Evolutionary conservation across 2,113 vertebrate genomes (phyloP), one percentile per base, ranked within the genome.

Genomic region (Girardinichthys multiradiatus): DNA sequence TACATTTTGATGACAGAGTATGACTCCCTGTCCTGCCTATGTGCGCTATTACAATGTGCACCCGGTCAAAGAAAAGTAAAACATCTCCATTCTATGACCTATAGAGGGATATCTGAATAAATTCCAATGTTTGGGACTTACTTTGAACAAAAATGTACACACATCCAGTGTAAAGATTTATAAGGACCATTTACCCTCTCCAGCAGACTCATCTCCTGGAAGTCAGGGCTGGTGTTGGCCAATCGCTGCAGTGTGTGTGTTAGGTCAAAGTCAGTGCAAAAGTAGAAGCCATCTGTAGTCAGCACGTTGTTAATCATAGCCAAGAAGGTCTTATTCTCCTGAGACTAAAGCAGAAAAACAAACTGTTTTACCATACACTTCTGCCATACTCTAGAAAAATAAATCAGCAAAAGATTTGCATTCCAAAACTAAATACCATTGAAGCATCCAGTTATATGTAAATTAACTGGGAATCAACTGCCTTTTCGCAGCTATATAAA

Each of bases 201-300:
- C 21, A 98, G 91, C 12, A 99, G 95, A 84, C 96, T 98, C 97
- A 98, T 99, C 88, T 99, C 98, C 82, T 99, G 98, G 85, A 99
- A 99, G 85, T 99, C 98, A 0, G 97, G 98, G 90, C 97, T 99
- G 0, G 98, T 99, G 91, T 99, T 98, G 72, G 97, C 95, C 54
- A 99, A 87, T 0, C 98, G 94, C 31, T 99, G 98, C 84, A 99
- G 91, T 2, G 96, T 97, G 85, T 99, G 98, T 0, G 97, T 99
- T 86, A 99, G 87, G 92, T 99, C 98, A 0, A 96, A 99, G 0
- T 96, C 96, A 0, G 96, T 96, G 76, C 97, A 97, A 91, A 98
- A 99, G 93, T 98, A 99, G 94, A 98, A 99, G 37, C 98, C 97
- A 1, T 99, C 98, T 62, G 96, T 95, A 0, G 85, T 96, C 90